Evolutionary conservation across 1,140 invertebrate species (phyloP), one percentile per base, ranked within the genome.

Genomic region (Nasonia longicornis): DNA sequence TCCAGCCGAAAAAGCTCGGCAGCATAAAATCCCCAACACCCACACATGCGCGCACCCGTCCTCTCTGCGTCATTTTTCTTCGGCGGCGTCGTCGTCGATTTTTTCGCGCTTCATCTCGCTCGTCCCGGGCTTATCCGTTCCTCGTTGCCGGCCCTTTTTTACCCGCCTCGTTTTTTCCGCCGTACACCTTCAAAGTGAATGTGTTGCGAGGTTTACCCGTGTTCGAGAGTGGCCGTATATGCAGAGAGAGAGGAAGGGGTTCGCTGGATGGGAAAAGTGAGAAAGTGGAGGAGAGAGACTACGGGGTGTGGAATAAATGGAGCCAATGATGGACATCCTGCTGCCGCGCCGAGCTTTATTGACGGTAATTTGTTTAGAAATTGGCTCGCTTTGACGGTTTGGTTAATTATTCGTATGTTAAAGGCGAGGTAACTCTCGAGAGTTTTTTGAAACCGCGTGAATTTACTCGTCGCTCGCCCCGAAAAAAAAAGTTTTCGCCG

Each of bases 31-130:
- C 20, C 52, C n/a, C 52, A 4, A 26, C 26, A 26, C 52, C 3
- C 52, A n/a, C 20, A 58, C 52, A 42, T 42, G 10, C 38, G 8
- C 38, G 38, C 7, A 42, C 8, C 38, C 38, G 0, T 10, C 10
- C 38, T 16, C 52, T 52, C 48, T 8, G 16, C 20, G 64, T 77
- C 63, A 78, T 78, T 78, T 78, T 78, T 78, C 77, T 78, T 64
- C 35, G 12, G 11, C 26, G 10, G 11, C 26, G 10, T 4, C 38
- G 75, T 77, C 45, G 66, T 70, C 77, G 67, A 72, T 79, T 73
- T 79, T 64, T 73, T 73, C 35, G 42, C 52, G 48, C 58, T 73
- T 79, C 70, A 73, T 72, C 70, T 72, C 35, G 38, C 38, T 35
- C 48, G 35, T 73, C 29, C 52, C 7, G 35, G 52, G 78, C 78